Evolutionary conservation across 92 coral and sea anemone genomes (phyloP).

Genomic region (Siderastrea siderea): DNA sequence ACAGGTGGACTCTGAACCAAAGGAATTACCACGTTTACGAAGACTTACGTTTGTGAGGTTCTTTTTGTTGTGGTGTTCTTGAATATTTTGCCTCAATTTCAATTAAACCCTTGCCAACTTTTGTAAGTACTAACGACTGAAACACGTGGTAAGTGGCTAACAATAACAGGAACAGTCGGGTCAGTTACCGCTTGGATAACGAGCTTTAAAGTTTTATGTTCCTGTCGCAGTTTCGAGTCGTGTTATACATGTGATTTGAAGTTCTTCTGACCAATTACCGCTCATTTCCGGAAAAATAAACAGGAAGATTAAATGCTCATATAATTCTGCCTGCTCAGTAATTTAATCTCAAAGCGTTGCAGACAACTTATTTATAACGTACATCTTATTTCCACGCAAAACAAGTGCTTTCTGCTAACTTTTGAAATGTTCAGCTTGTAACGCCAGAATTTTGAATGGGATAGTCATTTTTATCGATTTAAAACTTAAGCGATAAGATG

Average conservation of each 20-base stretch:
- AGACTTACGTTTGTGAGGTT: not conserved
- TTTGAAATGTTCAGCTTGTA: too few species aligned
- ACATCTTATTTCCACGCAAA: too few species aligned
- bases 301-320: not conserved
- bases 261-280: not conserved
- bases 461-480: too few species aligned
- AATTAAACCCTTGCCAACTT: not conserved
- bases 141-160: constrained; percentile 26
- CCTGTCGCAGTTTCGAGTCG: constrained; percentile 43
- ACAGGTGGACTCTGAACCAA: not conserved
- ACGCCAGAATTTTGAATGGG: too few species aligned
- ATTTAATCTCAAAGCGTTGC: too few species aligned
- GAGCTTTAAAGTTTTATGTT: not conserved
- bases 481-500: not conserved
- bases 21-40: not conserved
- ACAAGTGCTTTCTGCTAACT: too few species aligned
- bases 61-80: not conserved
- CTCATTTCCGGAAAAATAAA: not conserved
- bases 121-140: not conserved
- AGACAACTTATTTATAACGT: too few species aligned
- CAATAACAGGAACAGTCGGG: constrained; percentile 22
- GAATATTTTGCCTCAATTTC: not conserved
- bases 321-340: not conserved
- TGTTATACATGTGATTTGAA: constrained; percentile 11
- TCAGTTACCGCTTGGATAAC: not conserved